Conservation (phyloP, 2,797 vertebrate species). For the Sebastes taczanowskii region DNA sequence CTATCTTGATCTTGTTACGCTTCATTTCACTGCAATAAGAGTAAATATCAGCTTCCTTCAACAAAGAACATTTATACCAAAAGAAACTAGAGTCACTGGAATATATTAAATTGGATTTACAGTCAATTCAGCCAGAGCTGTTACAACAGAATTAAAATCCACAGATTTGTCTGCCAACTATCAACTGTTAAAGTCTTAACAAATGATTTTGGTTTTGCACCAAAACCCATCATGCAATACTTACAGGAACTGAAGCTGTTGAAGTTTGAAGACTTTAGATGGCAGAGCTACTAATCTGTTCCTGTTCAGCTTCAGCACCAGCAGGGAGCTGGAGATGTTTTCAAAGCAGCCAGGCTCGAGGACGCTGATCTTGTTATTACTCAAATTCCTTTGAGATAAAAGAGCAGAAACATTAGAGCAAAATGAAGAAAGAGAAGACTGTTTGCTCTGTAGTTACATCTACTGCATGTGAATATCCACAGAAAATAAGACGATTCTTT, state of each 20-base stretch:
- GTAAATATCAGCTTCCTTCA: not conserved
- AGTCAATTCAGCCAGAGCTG: not conserved
- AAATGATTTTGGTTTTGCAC: not conserved
- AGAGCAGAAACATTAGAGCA: constrained; percentile 16
- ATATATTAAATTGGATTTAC: not conserved
- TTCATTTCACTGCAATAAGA: constrained; percentile 89
- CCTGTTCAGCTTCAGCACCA: constrained; percentile 94
- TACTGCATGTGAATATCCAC: not conserved
- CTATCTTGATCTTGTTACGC: constrained; percentile 94
- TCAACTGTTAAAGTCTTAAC: not conserved
- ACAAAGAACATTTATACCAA: not conserved
- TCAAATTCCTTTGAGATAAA: constrained; percentile 88
- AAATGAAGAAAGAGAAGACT: not conserved
- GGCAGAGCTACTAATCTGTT: constrained; percentile 91
- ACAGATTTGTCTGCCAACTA: not conserved
- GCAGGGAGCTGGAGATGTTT: constrained; percentile 92
- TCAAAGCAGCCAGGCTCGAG: constrained; percentile 95
- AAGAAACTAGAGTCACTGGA: not conserved
- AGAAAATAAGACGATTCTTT: not conserved
- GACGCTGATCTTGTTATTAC: constrained; percentile 94
- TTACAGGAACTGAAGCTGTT: constrained; percentile 95
- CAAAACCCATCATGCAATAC: constrained; percentile 59
- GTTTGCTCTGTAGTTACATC: not conserved
- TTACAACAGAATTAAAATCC: not conserved
- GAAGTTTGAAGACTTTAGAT: constrained; percentile 93